These are phyloP conservation scores for Oxyteleia sp. DNA, from an alignment of 2,888 invertebrate genomes.

Conservation along the genomic window DNA sequence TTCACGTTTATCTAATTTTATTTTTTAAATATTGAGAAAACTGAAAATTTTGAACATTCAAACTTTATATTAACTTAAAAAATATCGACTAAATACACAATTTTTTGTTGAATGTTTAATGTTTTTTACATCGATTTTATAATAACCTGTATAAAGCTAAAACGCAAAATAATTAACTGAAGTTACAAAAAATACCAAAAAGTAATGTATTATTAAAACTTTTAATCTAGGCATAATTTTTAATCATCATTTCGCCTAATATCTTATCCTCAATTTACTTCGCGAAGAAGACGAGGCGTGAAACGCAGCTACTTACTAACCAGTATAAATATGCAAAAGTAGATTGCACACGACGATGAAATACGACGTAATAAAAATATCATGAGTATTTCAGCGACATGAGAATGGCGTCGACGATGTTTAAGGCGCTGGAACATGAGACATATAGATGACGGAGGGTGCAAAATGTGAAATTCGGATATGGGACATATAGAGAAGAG, in stretches of 20 bases:
- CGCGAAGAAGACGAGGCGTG: slow-evolving; percentile 66
- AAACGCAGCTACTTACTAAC: slow-evolving; percentile 80
- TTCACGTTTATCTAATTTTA: too few species aligned
- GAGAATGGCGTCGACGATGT: slow-evolving; percentile 74
- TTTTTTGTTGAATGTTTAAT: too few species aligned
- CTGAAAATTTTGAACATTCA: too few species aligned
- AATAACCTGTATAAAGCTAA: too few species aligned
- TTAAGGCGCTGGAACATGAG: slow-evolving; percentile 67
- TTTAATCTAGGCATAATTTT: slow-evolving; percentile 18
- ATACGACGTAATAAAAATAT: slow-evolving; percentile 85
- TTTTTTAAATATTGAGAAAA: too few species aligned
- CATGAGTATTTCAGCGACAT: slow-evolving; percentile 82
- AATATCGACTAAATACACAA: too few species aligned
- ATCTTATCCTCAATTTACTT: slow-evolving; percentile 48
- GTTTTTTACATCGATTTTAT: too few species aligned
- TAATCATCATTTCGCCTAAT: slow-evolving; percentile 36
- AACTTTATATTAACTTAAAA: too few species aligned
- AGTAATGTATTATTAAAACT: not conserved
- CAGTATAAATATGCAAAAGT: slow-evolving; percentile 84
- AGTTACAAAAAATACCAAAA: too few species aligned
- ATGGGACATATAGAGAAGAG: slow-evolving; percentile 51
- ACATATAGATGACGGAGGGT: slow-evolving; percentile 72
- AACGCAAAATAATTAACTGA: too few species aligned
- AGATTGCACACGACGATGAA: slow-evolving; percentile 82
- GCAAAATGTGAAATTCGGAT: slow-evolving; percentile 68